Conservation (phyloP, 2,797 vertebrate genomes). For the Todus mexicanus region DNA sequence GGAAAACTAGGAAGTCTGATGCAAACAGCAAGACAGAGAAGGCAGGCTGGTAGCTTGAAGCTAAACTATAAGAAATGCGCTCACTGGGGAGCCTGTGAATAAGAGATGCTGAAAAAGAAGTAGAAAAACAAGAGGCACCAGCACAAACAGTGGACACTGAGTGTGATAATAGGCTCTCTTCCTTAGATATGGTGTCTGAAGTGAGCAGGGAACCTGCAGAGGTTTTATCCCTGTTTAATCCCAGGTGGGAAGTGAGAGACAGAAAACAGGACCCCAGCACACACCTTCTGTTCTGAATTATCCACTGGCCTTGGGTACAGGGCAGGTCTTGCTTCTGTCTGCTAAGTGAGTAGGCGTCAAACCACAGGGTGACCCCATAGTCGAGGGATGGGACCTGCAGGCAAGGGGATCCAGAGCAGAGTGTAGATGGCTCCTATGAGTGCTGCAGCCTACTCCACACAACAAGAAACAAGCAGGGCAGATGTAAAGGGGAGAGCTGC, state of each 20-base stretch:
- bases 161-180: not conserved
- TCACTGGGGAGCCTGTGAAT: not conserved
- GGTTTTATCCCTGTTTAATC: not conserved
- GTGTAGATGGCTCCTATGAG: not conserved
- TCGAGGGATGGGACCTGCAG: constrained; percentile 81
- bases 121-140: not conserved
- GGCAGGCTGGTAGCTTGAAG: not conserved
- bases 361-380: constrained; percentile 86
- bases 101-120: not conserved
- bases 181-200: not conserved
- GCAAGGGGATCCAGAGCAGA: not conserved
- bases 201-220: not conserved
- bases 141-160: not conserved
- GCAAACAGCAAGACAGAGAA: not conserved
- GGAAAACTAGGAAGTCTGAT: constrained; percentile 27
- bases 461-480: not conserved
- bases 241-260: not conserved
- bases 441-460: not conserved
- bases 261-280: not conserved
- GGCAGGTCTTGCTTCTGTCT: constrained; percentile 79
- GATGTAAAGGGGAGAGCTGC: not conserved
- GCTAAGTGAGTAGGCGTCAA: constrained; percentile 86
- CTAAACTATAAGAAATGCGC: not conserved
- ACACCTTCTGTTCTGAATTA: constrained; percentile 88
- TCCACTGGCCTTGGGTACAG: constrained; percentile 92